Conservation (phyloP, 2,888 invertebrate genomes). For the Griposia aprilina region DNA sequence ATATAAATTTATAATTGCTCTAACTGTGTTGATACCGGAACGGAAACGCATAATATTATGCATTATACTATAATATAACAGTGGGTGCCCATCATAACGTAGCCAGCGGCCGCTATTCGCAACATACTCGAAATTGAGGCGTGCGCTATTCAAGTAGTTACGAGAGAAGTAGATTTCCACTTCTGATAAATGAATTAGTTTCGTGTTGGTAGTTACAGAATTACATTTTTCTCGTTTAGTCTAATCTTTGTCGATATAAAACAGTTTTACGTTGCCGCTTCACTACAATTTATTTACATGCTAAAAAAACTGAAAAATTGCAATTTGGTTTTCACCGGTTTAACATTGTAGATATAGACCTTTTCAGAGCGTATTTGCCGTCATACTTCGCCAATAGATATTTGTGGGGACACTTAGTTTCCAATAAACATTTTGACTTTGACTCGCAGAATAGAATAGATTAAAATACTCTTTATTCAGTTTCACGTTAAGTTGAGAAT, state of each 20-base stretch:
- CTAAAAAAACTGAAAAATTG: background rate
- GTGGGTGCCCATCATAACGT: constrained; percentile 39
- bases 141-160: background rate
- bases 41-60: constrained; percentile 64
- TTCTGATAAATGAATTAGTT: background rate
- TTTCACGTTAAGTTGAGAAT: background rate
- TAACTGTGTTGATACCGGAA: constrained; percentile 59
- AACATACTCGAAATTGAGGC: constrained; percentile 40
- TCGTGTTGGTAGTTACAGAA: background rate
- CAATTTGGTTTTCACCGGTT: too few relatives aligned
- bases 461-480: too few relatives aligned
- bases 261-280: background rate
- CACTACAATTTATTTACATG: background rate
- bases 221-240: background rate
- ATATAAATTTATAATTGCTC: constrained; percentile 56
- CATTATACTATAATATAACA: constrained; percentile 52
- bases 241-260: background rate
- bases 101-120: constrained; percentile 32
- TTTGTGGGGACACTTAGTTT: too few relatives aligned
- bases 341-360: background rate
- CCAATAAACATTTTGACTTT: too few relatives aligned
- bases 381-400: too few relatives aligned
- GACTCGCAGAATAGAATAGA: too few relatives aligned
- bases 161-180: background rate
- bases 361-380: background rate